These are phyloP conservation scores for Aphaenogaster floridana DNA, from an alignment of 1,140 invertebrate genomes.

Conservation along the genomic window DNA sequence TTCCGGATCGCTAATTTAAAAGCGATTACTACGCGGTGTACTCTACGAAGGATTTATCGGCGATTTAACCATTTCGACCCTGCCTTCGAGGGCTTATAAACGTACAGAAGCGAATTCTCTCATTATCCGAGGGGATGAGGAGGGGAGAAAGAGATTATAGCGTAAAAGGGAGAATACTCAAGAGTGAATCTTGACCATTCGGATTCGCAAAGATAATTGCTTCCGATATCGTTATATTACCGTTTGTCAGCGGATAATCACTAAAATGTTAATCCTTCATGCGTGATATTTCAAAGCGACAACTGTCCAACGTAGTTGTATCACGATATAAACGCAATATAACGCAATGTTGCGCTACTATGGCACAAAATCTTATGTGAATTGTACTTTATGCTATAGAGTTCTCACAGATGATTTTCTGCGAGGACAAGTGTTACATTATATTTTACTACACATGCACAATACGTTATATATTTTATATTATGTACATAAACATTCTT, in stretches of 20 bases:
- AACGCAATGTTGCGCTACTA: background rate
- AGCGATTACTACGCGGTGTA: constrained; percentile 12
- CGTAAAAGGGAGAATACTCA: background rate
- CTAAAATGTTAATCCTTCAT: background rate
- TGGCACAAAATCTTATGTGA: background rate
- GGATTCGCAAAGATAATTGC: background rate
- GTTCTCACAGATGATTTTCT: background rate
- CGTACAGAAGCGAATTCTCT: background rate
- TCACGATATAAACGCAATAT: background rate
- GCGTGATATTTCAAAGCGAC: background rate
- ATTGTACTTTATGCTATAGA: background rate
- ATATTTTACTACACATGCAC: background rate
- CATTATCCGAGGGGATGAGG: background rate
- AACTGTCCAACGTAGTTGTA: background rate
- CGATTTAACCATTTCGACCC: constrained; percentile 32
- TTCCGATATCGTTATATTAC: background rate
- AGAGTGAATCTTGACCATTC: background rate
- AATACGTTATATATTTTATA: background rate
- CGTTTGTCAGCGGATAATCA: background rate
- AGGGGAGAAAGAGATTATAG: background rate
- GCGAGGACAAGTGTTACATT: background rate
- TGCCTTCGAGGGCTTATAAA: background rate
- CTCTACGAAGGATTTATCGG: constrained; percentile 44
- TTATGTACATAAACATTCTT: background rate
- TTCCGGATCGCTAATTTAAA: constrained; percentile 59